Evolutionary conservation across 2,888 invertebrate genomes (phyloP), one percentile per base, ranked within the genome.

Genomic region (Drosophila neonasuta): DNA sequence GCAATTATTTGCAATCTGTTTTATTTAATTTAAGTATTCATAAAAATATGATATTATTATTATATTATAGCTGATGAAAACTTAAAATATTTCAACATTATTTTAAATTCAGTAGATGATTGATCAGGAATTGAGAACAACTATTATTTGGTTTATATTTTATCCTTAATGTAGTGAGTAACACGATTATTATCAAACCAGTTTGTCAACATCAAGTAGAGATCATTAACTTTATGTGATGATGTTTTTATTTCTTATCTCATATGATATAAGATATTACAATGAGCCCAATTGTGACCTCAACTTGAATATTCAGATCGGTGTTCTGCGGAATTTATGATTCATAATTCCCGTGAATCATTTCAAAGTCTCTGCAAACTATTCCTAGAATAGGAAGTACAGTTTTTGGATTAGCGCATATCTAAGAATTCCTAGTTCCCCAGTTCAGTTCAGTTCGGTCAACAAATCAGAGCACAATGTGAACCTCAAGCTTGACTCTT

Each of bases 371-470:
- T n/a, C n/a, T 36, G n/a, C 36, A 36, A 36, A 36, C n/a, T n/a
- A 5, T 5, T 11, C 36, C n/a, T 5, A 36, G 36, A n/a, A 24
- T 6, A 5, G 13, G 39, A 15, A 41, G 39, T 15, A 41, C 39
- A 41, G 39, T 41, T 41, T 41, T 41, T 41, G 39, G 39, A 41
- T 41, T 41, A 41, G 39, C 15, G 6, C 13, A 8, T 41, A 41
- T 41, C 39, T 13, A 6, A 7, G 7, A 41, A 13, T 41, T 8
- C 39, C 39, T 13, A 8, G 8, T 13, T n/a, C 39, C 13, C 20
- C 45, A 34, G 17, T 34, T 34, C 34, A 32, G 32, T 20, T 20
- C 32, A 42, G 8, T 39, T 39, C 5, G 9, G 42, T 9, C n/a
- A 10, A 11, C 11, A 24, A 24, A 24, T 24, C 13, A 13, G 39